Evolutionary conservation across 2,113 vertebrate genomes (phyloP), one percentile per base, ranked within the genome.

Genomic region (Xiphorhynchus elegans): DNA sequence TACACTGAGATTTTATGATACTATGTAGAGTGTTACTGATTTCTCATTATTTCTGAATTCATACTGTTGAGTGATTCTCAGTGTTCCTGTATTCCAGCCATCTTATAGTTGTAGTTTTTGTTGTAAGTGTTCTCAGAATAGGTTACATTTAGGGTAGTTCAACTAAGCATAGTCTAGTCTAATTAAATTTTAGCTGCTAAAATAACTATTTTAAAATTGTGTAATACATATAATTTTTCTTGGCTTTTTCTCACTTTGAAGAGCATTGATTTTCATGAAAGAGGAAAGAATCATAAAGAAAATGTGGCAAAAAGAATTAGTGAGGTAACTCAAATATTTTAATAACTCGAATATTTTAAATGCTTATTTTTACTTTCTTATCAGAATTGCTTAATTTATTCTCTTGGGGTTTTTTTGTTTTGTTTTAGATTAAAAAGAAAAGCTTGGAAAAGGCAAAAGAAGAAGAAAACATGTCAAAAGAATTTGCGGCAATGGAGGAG

Each of bases 201-300:
- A 87, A 56, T 33, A 81, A 62, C 13, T 37, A 35, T 35, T 53
- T 84, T 59, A 9, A 67, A 50, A 37, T 55, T 78, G n/a, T 50
- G 14, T 87, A 59, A 83, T 87, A 28, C 1, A 1, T 73, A 37
- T 63, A 79, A 35, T 64, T 90, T 83, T 83, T 86, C 62, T 74
- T 84, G 50, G 13, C 62, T 93, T 91, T 81, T 84, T 78, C 78
- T 84, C 3, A 6, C 89, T 94, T 98, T 96, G 69, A 94, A 98
- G 99, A 99, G 99, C 96, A 92, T 99, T 86, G 99, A 99, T 29
- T 99, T 99, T 97, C 99, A 99, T 63, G 99, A 99, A 97, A 98
- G 99, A 96, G 99, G 99, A 68, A 99, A 99, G 97, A 99, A 99
- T 92, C 99, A 99, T 97, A 99, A 99, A 93, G 99, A 99, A 98